phyloP scores from a whole-genome alignment of 2,797 vertebrate genomes.

The Xenops minutus region DNA sequence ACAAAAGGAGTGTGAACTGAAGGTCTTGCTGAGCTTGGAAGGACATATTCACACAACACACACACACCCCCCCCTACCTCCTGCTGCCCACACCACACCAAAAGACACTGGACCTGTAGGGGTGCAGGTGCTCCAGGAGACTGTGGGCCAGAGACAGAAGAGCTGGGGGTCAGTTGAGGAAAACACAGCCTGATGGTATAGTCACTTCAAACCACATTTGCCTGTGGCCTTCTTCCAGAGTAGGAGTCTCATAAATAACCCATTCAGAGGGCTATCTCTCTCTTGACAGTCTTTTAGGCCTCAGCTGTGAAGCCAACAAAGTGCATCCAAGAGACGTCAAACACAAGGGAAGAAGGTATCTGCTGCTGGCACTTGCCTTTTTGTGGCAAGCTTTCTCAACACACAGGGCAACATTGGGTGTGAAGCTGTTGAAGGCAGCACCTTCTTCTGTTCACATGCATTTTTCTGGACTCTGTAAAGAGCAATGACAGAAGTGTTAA shows the following conservation, averaged over 20 bases:
- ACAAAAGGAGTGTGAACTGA: background rate
- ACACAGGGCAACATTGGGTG: accelerated
- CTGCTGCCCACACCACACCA: background rate
- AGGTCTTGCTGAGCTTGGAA: background rate
- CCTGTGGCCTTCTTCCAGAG: background rate
- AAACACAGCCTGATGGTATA: background rate
- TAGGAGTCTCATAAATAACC: background rate
- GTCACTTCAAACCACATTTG: background rate
- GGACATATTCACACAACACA: background rate
- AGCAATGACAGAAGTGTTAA: background rate
- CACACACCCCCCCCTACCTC: too few relatives aligned
- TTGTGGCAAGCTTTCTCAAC: background rate
- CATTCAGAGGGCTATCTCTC: background rate
- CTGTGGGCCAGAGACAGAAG: background rate
- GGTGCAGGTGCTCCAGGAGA: background rate
- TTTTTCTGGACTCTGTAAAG: background rate
- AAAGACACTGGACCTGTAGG: background rate
- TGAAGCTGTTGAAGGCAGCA: background rate
- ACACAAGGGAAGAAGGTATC: background rate
- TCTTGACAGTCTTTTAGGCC: background rate
- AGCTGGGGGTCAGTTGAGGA: accelerated
- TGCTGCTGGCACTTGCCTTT: background rate
- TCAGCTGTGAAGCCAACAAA: background rate
- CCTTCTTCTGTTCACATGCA: background rate
- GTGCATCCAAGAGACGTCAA: background rate